These are phyloP conservation scores for Drosophila santomea DNA, from an alignment of 1,140 invertebrate species.

Conservation along the genomic window DNA sequence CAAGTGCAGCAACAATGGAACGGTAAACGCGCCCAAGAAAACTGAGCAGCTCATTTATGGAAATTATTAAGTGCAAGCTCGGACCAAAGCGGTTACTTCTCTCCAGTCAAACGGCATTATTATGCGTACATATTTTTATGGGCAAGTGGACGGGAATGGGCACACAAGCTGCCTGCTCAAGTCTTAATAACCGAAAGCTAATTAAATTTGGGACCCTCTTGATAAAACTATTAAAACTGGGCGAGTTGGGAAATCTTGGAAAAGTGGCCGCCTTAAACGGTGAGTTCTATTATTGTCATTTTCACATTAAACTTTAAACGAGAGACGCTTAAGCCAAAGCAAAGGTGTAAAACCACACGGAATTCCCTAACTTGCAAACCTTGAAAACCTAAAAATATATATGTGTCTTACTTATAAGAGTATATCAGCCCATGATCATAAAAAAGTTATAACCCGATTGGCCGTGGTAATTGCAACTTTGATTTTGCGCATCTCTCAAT, in stretches of 20 bases:
- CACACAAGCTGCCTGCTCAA: conserved; percentile 4
- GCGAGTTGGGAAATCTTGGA: not conserved
- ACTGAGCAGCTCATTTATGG: conserved; percentile 52
- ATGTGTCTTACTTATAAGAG: not conserved
- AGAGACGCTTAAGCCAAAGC: not conserved
- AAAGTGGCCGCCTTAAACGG: not conserved
- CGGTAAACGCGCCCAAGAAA: conserved; percentile 46
- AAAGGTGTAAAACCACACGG: conserved; percentile 27
- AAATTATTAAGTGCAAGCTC: conserved; percentile 55
- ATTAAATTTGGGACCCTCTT: not conserved
- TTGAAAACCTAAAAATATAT: not conserved
- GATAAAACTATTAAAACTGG: not conserved
- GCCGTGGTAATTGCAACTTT: conserved; percentile 41
- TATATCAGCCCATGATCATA: conserved; percentile 4
- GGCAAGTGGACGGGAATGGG: conserved; percentile 4
- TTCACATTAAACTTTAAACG: not conserved
- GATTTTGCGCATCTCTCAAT: conserved; percentile 51
- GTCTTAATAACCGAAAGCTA: not conserved
- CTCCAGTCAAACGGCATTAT: conserved; percentile 31
- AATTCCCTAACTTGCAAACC: not conserved
- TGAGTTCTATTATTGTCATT: not conserved
- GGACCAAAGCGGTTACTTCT: conserved; percentile 28
- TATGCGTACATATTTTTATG: conserved; percentile 54
- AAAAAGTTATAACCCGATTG: conserved; percentile 12
- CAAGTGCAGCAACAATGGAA: conserved; percentile 34